phyloP scores from a whole-genome alignment of 2,888 invertebrate genomes.

The Priapulus caudatus region DNA sequence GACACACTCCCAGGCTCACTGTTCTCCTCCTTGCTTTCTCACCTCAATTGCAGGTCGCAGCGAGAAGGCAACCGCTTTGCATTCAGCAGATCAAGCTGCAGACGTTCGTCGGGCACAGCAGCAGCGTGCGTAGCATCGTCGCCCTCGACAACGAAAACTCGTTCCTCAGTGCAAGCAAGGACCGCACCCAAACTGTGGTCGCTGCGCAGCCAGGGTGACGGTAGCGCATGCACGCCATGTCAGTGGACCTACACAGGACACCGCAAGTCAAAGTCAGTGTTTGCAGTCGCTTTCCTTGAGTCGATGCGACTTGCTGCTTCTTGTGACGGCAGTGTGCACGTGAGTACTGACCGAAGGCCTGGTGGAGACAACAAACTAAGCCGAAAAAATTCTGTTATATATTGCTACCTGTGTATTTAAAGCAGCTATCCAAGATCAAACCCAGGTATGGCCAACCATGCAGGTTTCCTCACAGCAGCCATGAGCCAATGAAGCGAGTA shows the following conservation, averaged over 20 bases:
- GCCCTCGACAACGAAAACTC: slow-evolving; percentile 91
- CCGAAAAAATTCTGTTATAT: too few relatives aligned
- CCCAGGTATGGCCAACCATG: too few relatives aligned
- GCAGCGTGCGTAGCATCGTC: slow-evolving; percentile 67
- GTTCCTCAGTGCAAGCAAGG: slow-evolving; percentile 84
- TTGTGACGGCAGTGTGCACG: slow-evolving; percentile 82
- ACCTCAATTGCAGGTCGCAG: slow-evolving; percentile 50
- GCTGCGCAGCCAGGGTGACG: slow-evolving; percentile 78
- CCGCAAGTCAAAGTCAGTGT: slow-evolving; percentile 67
- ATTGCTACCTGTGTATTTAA: too few relatives aligned
- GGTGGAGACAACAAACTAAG: too few relatives aligned
- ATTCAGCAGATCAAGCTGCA: slow-evolving; percentile 90
- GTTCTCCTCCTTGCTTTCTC: too few relatives aligned
- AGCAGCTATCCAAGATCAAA: too few relatives aligned
- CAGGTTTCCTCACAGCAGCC: too few relatives aligned
- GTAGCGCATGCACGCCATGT: slow-evolving; percentile 56
- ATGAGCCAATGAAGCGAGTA: too few relatives aligned
- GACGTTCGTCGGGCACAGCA: slow-evolving; percentile 64
- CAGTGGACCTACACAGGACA: slow-evolving; percentile 82
- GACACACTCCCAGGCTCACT: too few relatives aligned
- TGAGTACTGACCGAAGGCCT: slow-evolving; percentile 22
- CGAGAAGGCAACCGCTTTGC: too few relatives aligned
- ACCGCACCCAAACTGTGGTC: slow-evolving; percentile 94
- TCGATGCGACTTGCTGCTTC: slow-evolving; percentile 74
- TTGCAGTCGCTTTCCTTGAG: slow-evolving; percentile 78